These are phyloP conservation scores for Parazoanthus darwini DNA, from an alignment of 92 coral and sea anemone genomes.

Conservation along the genomic window DNA sequence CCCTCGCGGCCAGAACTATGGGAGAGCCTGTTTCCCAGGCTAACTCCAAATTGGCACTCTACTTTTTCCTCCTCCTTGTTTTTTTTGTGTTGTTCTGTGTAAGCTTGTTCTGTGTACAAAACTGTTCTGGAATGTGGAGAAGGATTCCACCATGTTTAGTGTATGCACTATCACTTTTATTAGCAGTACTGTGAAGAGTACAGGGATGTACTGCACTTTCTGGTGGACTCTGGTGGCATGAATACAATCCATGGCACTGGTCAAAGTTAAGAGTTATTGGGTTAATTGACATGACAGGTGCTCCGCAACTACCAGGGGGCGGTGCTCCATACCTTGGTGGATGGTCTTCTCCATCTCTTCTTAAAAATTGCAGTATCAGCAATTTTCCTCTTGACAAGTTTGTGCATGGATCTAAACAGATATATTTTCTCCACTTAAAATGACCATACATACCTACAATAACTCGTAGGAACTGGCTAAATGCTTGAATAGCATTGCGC, in stretches of 20 bases:
- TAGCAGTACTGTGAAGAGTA: too few species aligned
- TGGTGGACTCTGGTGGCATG: conserved; percentile 13
- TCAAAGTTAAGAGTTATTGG: background rate
- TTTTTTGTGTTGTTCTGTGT: too few species aligned
- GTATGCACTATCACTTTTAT: too few species aligned
- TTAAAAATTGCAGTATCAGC: background rate
- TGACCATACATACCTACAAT: too few species aligned
- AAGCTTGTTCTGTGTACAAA: too few species aligned
- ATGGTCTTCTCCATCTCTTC: background rate
- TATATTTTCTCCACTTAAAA: background rate
- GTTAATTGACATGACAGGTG: background rate
- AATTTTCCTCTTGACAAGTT: background rate
- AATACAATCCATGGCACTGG: background rate
- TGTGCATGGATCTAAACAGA: conserved; percentile 10
- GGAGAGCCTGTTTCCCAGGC: too few species aligned
- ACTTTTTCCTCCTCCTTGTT: background rate
- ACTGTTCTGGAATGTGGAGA: too few species aligned
- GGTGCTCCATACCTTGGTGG: background rate
- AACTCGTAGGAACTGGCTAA: background rate
- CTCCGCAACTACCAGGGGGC: background rate
- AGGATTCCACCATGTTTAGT: too few species aligned
- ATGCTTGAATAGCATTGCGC: background rate
- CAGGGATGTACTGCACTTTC: background rate
- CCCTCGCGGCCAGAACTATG: too few species aligned
- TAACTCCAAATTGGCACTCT: background rate